phyloP scores from a whole-genome alignment of 1,140 invertebrate genomes.

The Lethrus apterus region DNA sequence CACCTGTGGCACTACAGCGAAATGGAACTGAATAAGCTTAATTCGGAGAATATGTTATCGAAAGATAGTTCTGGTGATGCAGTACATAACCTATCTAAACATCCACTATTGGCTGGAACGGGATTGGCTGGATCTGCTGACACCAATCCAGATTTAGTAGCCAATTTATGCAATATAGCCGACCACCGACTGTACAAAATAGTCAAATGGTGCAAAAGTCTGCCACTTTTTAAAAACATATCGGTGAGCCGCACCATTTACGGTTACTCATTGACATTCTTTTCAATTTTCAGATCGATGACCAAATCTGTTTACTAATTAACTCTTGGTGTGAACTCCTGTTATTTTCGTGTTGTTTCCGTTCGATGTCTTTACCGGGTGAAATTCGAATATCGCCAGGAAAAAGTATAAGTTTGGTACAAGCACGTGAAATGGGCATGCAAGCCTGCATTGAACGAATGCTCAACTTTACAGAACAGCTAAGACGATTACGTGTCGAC shows the following conservation, averaged over 20 bases:
- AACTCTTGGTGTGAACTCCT: constrained; percentile 97
- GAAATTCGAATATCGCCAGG: constrained; percentile 59
- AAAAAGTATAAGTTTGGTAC: constrained; percentile 42
- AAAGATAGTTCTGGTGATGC: constrained; percentile 43
- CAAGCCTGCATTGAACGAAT: constrained; percentile 84
- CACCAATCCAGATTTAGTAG: constrained; percentile 74
- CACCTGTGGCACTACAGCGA: constrained; percentile 89
- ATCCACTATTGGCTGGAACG: constrained; percentile 52
- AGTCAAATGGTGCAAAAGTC: constrained; percentile 96
- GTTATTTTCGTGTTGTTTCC: constrained; percentile 86
- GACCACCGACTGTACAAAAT: constrained; percentile 95
- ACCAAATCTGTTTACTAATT: constrained; percentile 92
- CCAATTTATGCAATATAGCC: constrained; percentile 85
- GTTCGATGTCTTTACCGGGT: constrained; percentile 77
- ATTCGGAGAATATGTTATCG: constrained; percentile 37
- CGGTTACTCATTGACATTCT: neutral
- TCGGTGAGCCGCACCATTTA: constrained; percentile 52
- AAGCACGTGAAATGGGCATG: constrained; percentile 47
- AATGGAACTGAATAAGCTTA: constrained; percentile 52
- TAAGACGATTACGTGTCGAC: constrained; percentile 84
- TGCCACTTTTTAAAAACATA: constrained; percentile 94
- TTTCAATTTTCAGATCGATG: constrained; percentile 67
- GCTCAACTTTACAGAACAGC: constrained; percentile 89
- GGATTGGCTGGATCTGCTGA: constrained; percentile 52
- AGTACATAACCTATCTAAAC: constrained; percentile 41